Percentiles rank a stretch among this genome's conserved stretches.
phyloP scores from a whole-genome alignment of 2,888 invertebrate species.

The Amaurobius ferox region DNA sequence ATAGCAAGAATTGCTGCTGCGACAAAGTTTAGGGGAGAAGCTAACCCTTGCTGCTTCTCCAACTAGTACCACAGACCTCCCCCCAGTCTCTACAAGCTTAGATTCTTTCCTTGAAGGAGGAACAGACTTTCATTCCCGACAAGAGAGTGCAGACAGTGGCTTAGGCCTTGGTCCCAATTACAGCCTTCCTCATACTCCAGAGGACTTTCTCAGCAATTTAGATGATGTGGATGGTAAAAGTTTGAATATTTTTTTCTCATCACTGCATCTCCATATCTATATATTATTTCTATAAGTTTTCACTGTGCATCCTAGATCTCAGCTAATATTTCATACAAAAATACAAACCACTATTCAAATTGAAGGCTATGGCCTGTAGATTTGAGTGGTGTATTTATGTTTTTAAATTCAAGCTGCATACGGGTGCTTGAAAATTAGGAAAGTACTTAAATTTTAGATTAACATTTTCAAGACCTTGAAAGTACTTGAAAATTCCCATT shows the following conservation, averaged over 20 bases:
- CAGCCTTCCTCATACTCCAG: slow-evolving; percentile 93
- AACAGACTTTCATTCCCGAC: slow-evolving; percentile 90
- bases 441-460: too few relatives aligned
- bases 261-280: not conserved
- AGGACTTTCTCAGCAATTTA: slow-evolving; percentile 89
- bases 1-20: slow-evolving; percentile 85
- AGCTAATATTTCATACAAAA: too few relatives aligned
- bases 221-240: slow-evolving; percentile 85
- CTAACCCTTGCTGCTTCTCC: slow-evolving; percentile 71
- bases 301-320: too few relatives aligned
- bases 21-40: slow-evolving; percentile 78
- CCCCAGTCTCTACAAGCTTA: slow-evolving; percentile 74
- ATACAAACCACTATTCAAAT: too few relatives aligned
- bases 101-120: slow-evolving; percentile 77
- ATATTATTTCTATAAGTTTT: too few relatives aligned
- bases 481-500: too few relatives aligned
- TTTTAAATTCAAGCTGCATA: too few relatives aligned
- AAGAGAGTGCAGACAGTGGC: slow-evolving; percentile 96
- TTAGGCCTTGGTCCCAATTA: slow-evolving; percentile 88
- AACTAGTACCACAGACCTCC: slow-evolving; percentile 65
- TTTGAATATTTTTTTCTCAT: not conserved
- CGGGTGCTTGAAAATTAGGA: too few relatives aligned
- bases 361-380: too few relatives aligned
- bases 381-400: too few relatives aligned
- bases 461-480: too few relatives aligned